Base-by-base conservation (phyloP, 2,888 invertebrate species). In the Latrodectus hesperus region DNA sequence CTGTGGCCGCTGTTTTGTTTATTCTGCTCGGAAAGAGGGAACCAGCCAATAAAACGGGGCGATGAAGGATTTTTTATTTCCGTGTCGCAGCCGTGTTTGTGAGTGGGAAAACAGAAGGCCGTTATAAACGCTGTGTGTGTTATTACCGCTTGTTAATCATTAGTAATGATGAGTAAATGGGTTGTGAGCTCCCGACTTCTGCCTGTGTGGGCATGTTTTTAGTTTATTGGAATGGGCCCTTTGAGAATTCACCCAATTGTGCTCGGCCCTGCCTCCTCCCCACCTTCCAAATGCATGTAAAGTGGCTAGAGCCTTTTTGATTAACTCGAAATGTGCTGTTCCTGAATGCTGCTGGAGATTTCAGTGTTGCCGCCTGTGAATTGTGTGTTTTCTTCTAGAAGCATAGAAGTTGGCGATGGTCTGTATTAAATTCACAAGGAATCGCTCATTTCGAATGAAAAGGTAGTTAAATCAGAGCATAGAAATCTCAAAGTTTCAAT, bases 131-230 rank as follows among this genome's bases (percentile, higher is more conserved):
- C 77, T 71, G 52, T 84, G 70, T 84, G 70, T 86, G 80, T 80
- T 86, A 76, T 76, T 70, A 67, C 79, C 49, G 70, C 75, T 79
- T 86, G 85, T 86, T 86, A 86, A 86, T 86, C 85, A 86, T 80
- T 53, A 80, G 79, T 86, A 86, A 86, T 86, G 85, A 80, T 74
- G 84, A 74, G 74, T 64, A 72, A 84, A 60, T 84, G 84, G 84
- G 84, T 65, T 71, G 12, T 6, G 38, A 38, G 38, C 38, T 38
- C 38, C 38, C 38, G 38, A 38, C 38, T 53, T 80, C 38, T 65
- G 64, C 65, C 52, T 52, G 49, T 67, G 71, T 79, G 55, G 11
- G 80, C 65, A n/a, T 71, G 67, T 75, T 38, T 83, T 83, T 84
- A 72, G 71, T 84, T 84, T 77, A 84, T 84, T 84, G 77, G 84